Evolutionary conservation across 2,888 invertebrate species (phyloP).

Genomic region (Dolichomitus sp.): DNA sequence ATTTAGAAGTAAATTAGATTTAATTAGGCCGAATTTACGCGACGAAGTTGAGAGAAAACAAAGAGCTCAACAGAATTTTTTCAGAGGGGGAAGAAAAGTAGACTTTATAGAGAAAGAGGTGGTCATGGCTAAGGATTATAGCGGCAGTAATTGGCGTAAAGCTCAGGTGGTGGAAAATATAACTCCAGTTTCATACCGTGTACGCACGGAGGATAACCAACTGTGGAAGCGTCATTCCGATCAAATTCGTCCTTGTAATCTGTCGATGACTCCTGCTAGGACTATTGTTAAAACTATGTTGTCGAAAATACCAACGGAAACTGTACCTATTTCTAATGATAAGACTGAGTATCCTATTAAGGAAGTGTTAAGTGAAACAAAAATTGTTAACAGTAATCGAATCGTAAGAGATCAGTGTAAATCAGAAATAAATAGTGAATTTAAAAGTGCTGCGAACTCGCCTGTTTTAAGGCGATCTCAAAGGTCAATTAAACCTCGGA

Average conservation of each 20-base stretch:
- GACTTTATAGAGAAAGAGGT: slow-evolving; percentile 29
- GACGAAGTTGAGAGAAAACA: slow-evolving; percentile 37
- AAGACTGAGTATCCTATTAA: no score
- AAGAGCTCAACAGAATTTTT: slow-evolving; percentile 32
- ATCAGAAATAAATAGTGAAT: no score
- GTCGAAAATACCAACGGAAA: no score
- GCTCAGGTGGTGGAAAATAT: slow-evolving; percentile 46
- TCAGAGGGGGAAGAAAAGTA: slow-evolving; percentile 47
- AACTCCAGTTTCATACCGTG: slow-evolving; percentile 59
- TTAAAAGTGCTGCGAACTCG: no score
- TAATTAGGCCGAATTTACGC: slow-evolving; percentile 22
- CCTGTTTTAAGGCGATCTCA: no score
- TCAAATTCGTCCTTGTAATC: background rate
- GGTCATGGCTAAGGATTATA: slow-evolving; percentile 64
- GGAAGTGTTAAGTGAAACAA: no score
- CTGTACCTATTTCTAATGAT: no score
- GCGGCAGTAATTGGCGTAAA: slow-evolving; percentile 35
- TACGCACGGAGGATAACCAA: background rate
- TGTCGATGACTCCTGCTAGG: background rate
- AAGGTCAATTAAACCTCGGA: no score
- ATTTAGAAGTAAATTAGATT: slow-evolving; percentile 41
- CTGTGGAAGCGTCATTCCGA: slow-evolving; percentile 9
- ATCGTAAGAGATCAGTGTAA: no score
- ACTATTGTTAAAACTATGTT: no score
- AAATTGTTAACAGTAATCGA: no score